phyloP scores from a whole-genome alignment of 2,888 invertebrate species.

The Athalia circularis region DNA sequence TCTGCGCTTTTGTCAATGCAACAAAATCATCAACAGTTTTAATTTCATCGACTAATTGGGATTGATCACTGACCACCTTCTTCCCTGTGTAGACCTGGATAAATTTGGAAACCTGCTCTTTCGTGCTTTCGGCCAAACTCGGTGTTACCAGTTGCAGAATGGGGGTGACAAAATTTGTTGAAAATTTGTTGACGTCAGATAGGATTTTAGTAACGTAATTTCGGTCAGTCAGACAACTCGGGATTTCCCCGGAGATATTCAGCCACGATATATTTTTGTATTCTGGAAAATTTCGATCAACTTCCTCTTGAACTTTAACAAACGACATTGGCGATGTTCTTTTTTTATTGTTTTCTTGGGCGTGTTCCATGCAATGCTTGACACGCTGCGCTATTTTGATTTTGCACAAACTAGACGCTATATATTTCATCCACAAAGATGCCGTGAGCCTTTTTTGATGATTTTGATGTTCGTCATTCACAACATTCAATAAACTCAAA shows the following conservation, averaged over 20 bases:
- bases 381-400: slow-evolving; percentile 67
- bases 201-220: slow-evolving; percentile 61
- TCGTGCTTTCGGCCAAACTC: slow-evolving; percentile 51
- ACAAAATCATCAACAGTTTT: slow-evolving; percentile 75
- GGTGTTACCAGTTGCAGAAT: slow-evolving; percentile 63
- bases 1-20: slow-evolving; percentile 28
- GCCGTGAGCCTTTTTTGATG: slow-evolving; percentile 72
- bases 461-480: slow-evolving; percentile 68
- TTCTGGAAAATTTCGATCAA: slow-evolving; percentile 58
- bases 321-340: slow-evolving; percentile 54
- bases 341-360: slow-evolving; percentile 53
- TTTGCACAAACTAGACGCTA: slow-evolving; percentile 74
- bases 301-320: slow-evolving; percentile 56
- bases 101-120: slow-evolving; percentile 59
- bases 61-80: slow-evolving; percentile 59
- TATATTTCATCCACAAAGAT: slow-evolving; percentile 77
- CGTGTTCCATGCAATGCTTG: slow-evolving; percentile 59
- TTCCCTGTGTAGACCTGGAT: slow-evolving; percentile 63
- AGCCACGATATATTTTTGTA: slow-evolving; percentile 58
- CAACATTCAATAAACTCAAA: slow-evolving; percentile 73
- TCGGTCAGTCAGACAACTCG: slow-evolving; percentile 59
- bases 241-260: slow-evolving; percentile 56
- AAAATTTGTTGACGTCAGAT: slow-evolving; percentile 55
- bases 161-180: slow-evolving; percentile 50
- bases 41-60: slow-evolving; percentile 57